Evolutionary conservation across 2,888 invertebrate species (phyloP), one percentile per base, ranked within the genome.

Genomic region (Theretra japonica): DNA sequence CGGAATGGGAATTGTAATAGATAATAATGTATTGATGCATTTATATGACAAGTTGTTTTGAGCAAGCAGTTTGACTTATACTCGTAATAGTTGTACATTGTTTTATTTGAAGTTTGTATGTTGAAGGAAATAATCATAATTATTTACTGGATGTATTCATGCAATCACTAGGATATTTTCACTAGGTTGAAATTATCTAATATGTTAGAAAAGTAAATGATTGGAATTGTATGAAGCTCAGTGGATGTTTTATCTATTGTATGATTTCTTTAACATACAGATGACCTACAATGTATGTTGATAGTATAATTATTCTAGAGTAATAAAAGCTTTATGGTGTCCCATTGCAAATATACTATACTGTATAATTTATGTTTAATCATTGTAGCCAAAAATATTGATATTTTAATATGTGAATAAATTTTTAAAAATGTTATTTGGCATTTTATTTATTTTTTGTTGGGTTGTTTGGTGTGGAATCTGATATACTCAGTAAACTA

Each of bases 31-130:
- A 28, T 28, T 59, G 28, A 28, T 41, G 62, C 62, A 41, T 41
- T 33, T 41, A 62, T 60, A 60, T 59, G 28, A 60, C 21, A 62
- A 62, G 62, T 41, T 62, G 41, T 5, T 62, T 41, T 62, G 21
- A 41, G 28, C 33, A 41, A 11, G 8, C 11, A 41, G 19, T 28
- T 8, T 59, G 15, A 28, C 41, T 19, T n/a, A 30, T 30, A 59
- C 5, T 28, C 17, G 30, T 17, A 60, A n/a, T 60, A n/a, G 28
- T 28, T 28, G 5, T 59, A 28, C 8, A 33, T 33, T 33, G 7
- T 33, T 41, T 41, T 41, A 41, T 41, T 3, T 41, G 15, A 41
- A 15, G 11, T 2, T 41, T 41, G 28, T 28, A 41, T 41, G 3
- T 41, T 41, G 11, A 41, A 41, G 41, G 41, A 41, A 41, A 41